Base-by-base conservation (phyloP, 1,140 invertebrate species). In the Adelges cooleyi region DNA sequence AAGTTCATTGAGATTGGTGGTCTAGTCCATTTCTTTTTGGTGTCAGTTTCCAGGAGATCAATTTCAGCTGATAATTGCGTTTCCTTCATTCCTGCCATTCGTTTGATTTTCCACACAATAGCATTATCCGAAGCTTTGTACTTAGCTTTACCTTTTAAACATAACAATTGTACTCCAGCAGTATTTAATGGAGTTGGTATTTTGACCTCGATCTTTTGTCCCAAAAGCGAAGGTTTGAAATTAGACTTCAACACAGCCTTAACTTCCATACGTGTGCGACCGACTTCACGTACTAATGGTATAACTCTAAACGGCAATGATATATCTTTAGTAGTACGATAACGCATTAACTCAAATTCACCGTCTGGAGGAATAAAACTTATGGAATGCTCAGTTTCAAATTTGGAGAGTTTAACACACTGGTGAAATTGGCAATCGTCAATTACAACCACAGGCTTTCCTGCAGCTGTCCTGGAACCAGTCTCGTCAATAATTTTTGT, bases 1-100 rank as follows among this genome's bases (percentile, higher is more conserved):
- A 99, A 99, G 77, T 97, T 98, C 97, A 99, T 99, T 0, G 96
- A 99, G 71, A 99, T 99, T n/a, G 97, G 97, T 36, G 97, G 97
- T 59, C 97, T 81, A 8, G 96, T 99, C 97, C 97, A 99, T 77
- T 99, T 99, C 78, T 99, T 99, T 78, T 99, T 99, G 1, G 90
- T 93, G 72, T 96, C 94, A 4, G 97, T 99, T 76, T 96, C 94
- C 29, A 99, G 78, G n/a, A 99, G 79, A 76, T 99, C 97, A 66
- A 99, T 99, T 79, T 99, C 97, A 0, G 97, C 97, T 20, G 95
- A 99, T 13, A 99, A 79, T 74, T 99, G 97, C 1, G 95, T 98
- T 74, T 99, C 97, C 74, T 99, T 99, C 95, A 99, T 98, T 13
- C 97, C 97, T 5, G 94, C 95, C 95, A 99, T 99, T 49, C 96